Evolutionary conservation across 2,888 invertebrate species (phyloP), one percentile per base, ranked within the genome.

Genomic region (Cantharis rufa): DNA sequence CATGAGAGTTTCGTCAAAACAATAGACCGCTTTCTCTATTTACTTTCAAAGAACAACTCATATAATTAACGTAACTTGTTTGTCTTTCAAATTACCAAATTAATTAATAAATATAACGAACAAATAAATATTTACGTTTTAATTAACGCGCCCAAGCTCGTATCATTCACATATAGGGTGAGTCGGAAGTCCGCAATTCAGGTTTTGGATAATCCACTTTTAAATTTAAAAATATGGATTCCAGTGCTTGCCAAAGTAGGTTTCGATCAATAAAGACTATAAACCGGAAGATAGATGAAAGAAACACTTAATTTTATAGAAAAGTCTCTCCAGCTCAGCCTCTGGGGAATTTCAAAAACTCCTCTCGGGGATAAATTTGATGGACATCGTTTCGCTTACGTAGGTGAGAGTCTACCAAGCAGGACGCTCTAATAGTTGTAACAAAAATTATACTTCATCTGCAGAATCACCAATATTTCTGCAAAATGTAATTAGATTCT

Each of bases 21-120:
- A 78, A 78, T 75, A 72, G 72, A n/a, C 18, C 71, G 62, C 21
- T 71, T 72, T 71, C 71, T 24, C 71, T 74, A 69, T 77, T 77
- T 72, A 70, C 72, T 70, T 69, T 72, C 70, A 72, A 72, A 70
- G 64, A 61, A 70, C 73, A 66, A 24, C 70, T 70, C 63, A 61
- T 63, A 71, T 68, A 69, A 76, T 70, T 70, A 68, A 76, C 66
- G 61, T 72, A 76, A 73, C 72, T 64, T 69, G 77, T 73, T 76
- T 76, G 69, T 63, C 68, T 48, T 62, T 28, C 70, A 18, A 28
- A 70, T 21, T 69, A 28, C 28, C 69, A 69, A 21, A 15, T 69
- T 69, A 66, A 66, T 66, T 66, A 66, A 66, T 66, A 21, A 21
- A 66, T 21, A 15, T 66, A 21, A 66, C 18, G 13, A 15, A 21